Conservation (phyloP, 2,888 invertebrate genomes). For the Andrena hattorfiana region DNA sequence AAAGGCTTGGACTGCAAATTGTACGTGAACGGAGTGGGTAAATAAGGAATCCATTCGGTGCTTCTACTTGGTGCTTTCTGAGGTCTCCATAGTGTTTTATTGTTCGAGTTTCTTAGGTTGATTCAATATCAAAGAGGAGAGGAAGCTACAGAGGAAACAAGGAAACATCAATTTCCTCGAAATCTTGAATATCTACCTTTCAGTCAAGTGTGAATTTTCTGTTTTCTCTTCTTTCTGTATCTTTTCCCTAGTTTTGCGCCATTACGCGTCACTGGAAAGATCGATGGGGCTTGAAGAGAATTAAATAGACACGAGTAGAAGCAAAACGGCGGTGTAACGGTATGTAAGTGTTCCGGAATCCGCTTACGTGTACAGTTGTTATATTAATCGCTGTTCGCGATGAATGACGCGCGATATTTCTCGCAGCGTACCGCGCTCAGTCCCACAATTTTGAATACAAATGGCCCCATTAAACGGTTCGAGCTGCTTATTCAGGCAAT, state of each 20-base stretch:
- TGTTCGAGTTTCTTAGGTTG: background rate
- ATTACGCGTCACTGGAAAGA: background rate
- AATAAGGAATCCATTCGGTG: constrained; percentile 11
- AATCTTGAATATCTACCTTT: too few species aligned
- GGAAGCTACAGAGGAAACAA: too few species aligned
- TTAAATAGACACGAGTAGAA: background rate
- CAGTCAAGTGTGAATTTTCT: too few species aligned
- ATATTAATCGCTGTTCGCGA: constrained; percentile 46
- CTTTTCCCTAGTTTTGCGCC: background rate
- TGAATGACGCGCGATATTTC: constrained; percentile 54
- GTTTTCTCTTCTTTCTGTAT: background rate
- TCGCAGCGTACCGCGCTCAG: constrained; percentile 8
- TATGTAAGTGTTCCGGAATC: constrained; percentile 28
- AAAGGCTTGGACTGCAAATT: constrained; percentile 25
- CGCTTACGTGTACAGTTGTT: constrained; percentile 26
- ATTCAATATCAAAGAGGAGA: too few species aligned
- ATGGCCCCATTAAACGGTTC: constrained; percentile 54
- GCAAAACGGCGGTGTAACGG: constrained; percentile 22
- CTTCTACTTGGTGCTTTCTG: too few species aligned
- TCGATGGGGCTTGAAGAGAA: background rate
- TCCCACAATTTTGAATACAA: constrained; percentile 56
- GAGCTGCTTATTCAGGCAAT: constrained; percentile 60
- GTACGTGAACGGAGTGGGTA: constrained; percentile 3
- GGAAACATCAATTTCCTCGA: too few species aligned
- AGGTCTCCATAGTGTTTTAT: background rate